Percentiles rank a stretch among this genome's conserved stretches.
These are phyloP conservation scores for Apteryx mantelli DNA, from an alignment of 2,113 vertebrate genomes.

Conservation along the genomic window DNA sequence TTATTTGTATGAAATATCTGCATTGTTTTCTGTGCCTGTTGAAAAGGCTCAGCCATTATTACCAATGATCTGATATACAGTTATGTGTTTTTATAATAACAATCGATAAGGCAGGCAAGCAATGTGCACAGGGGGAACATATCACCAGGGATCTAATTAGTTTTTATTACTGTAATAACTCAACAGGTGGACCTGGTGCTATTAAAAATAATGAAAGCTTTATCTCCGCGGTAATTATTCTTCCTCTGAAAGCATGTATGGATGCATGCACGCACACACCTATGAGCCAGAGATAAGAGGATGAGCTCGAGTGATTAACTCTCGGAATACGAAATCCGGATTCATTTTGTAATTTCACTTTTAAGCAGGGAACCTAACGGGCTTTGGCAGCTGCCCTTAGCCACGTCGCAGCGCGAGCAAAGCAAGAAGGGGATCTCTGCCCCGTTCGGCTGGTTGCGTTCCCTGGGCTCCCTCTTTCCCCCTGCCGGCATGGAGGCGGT, in stretches of 20 bases:
- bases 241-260: neutral
- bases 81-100: neutral
- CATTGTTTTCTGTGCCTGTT: fast-evolving
- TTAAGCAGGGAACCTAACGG: neutral
- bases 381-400: fast-evolving
- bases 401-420: fast-evolving
- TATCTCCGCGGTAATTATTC: neutral
- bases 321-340: neutral
- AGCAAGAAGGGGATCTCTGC: neutral
- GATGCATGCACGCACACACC: neutral
- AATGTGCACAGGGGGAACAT: neutral
- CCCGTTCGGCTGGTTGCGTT: fast-evolving
- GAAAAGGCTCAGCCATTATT: neutral
- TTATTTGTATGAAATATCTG: neutral
- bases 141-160: conserved; percentile 44
- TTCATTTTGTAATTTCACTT: neutral
- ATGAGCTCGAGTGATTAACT: neutral
- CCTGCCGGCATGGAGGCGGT: fast-evolving
- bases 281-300: neutral
- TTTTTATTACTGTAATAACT: conserved; percentile 41
- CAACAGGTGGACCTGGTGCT: neutral
- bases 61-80: neutral
- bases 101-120: neutral
- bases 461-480: neutral
- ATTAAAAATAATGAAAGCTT: conserved; percentile 46